Evolutionary conservation across 2,888 invertebrate genomes (phyloP).

Genomic region (Mycalesis mineus): DNA sequence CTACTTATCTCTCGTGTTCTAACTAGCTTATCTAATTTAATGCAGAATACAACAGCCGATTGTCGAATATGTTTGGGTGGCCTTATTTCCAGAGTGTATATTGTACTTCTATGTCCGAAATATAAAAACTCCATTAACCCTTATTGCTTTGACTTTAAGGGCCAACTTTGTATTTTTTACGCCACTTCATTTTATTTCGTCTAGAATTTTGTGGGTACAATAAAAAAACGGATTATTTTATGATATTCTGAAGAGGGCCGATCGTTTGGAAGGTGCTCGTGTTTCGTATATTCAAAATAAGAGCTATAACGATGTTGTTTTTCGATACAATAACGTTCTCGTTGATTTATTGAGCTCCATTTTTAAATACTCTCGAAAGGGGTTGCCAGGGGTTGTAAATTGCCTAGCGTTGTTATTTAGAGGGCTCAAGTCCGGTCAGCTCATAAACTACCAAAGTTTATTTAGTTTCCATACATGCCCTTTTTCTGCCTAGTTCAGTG

Average conservation of each 20-base stretch:
- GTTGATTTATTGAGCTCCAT: slow-evolving; percentile 3
- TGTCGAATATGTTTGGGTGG: not conserved
- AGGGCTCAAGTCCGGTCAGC: too few species aligned
- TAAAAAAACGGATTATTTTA: slow-evolving; percentile 28
- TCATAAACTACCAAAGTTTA: too few species aligned
- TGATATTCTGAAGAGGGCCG: slow-evolving; percentile 26
- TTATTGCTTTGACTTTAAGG: slow-evolving; percentile 16
- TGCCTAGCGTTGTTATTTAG: too few species aligned
- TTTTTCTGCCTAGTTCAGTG: too few species aligned
- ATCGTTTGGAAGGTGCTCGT: slow-evolving; percentile 20
- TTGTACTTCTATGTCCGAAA: slow-evolving; percentile 2
- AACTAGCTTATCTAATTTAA: too few species aligned
- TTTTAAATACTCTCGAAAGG: too few species aligned
- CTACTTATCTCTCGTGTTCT: too few species aligned
- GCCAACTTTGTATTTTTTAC: slow-evolving; percentile 6
- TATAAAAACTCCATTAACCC: slow-evolving; percentile 21
- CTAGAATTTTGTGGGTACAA: slow-evolving; percentile 24
- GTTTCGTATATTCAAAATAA: slow-evolving; percentile 22
- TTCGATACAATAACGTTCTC: slow-evolving; percentile 16
- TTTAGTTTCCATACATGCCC: too few species aligned
- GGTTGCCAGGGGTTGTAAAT: too few species aligned
- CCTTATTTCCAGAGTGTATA: not conserved
- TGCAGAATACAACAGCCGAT: not conserved
- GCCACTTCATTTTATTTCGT: slow-evolving; percentile 10
- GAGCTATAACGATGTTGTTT: slow-evolving; percentile 26